Base-by-base conservation (phyloP, 2,888 invertebrate genomes). In the Ophion ellenae region DNA sequence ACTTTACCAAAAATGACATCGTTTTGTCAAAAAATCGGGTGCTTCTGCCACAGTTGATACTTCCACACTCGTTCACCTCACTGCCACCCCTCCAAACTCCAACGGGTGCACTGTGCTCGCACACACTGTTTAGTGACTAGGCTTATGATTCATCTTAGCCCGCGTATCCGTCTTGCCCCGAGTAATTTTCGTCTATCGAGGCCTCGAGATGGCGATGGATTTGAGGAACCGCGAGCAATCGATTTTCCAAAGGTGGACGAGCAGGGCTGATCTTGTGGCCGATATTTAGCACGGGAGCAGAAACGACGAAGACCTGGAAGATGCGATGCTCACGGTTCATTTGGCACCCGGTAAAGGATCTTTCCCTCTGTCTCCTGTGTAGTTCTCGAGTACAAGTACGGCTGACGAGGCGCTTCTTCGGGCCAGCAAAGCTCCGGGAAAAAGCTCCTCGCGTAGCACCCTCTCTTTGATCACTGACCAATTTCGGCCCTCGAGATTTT, bases 401-500 rank as follows among this genome's bases (percentile, higher is more conserved):
- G 85, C 85, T 83, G 83, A 85, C 85, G 63, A 66, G 80, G 73
- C 85, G 82, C 76, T 85, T 76, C 76, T 77, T 64, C 67, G 28
- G 47, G 10, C 77, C 53, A 57, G 67, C 67, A 24, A 67, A 66
- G 24, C 40, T 53, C 80, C 67, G 47, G 11, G 10, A 45, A 45
- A 45, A 76, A 71, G 66, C 66, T 76, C 75, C 83, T 28, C 67
- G 69, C 76, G 2, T 4, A 32, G 11, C 47, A 47, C 4, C 17
- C 57, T 83, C 69, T 69, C 86, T 86, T 86, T 86, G 86, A 86
- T 81, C 67, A 81, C 73, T 77, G 81, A 81, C 73, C 76, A 84
- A 77, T 85, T 81, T 75, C 57, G 64, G 57, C 69, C 69, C 64
- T 74, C 81, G 40, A 86, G 81, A 83, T 71, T 86, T 79, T 81